A percentile compares a stretch with the other conserved stretches of the same genome.
phyloP scores from a whole-genome alignment of 2,797 vertebrate genomes.

The Molothrus aeneus region DNA sequence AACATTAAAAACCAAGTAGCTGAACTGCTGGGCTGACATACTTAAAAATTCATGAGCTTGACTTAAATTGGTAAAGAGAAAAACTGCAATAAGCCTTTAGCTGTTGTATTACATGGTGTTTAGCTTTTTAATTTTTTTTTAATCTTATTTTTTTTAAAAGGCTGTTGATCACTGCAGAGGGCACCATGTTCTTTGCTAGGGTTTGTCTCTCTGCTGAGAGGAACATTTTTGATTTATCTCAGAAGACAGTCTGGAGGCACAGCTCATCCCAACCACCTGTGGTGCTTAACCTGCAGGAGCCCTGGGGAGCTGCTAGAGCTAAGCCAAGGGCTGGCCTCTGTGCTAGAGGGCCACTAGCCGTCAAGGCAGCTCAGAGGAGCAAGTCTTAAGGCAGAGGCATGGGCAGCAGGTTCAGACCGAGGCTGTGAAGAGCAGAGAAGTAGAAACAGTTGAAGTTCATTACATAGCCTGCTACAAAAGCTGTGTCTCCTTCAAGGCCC shows the following conservation, averaged over 20 bases:
- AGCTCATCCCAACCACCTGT: rapidly evolving
- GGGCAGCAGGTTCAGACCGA: background rate
- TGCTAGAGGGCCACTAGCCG: background rate
- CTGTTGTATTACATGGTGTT: background rate
- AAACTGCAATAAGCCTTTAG: background rate
- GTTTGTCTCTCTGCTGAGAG: background rate
- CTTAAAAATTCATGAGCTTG: background rate
- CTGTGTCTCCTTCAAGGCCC: background rate
- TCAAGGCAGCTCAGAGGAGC: background rate
- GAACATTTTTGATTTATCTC: background rate
- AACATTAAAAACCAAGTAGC: background rate
- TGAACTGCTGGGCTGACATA: background rate
- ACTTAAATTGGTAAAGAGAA: background rate
- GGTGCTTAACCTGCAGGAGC: background rate
- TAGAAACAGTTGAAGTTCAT: background rate
- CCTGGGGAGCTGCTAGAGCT: background rate
- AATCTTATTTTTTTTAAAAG: background rate
- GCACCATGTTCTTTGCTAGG: rapidly evolving
- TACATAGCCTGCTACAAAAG: background rate
- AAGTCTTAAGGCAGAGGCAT: background rate
- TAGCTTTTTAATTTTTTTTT: background rate
- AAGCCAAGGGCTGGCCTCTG: background rate
- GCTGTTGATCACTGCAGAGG: background rate
- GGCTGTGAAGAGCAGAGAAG: background rate
- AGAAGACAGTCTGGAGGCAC: background rate